phyloP scores from a whole-genome alignment of 2,113 vertebrate genomes.

The Haemorhous mexicanus region DNA sequence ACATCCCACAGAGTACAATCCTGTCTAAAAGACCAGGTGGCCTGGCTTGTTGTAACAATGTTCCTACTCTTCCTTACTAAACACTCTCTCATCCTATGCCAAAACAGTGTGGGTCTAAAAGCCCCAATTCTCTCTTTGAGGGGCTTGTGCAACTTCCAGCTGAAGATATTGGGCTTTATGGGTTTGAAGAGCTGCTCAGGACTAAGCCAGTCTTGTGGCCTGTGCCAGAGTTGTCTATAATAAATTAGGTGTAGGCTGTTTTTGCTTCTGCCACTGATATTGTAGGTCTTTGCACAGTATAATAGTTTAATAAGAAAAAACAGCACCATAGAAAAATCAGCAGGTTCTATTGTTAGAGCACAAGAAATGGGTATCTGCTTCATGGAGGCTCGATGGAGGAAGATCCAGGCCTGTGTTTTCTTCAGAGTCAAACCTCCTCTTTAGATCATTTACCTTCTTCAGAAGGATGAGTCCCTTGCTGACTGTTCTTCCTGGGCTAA shows the following conservation, averaged over 20 bases:
- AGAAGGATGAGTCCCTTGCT: neutral
- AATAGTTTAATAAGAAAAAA: neutral
- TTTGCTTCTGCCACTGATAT: neutral
- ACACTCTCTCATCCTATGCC: neutral
- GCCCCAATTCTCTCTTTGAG: fast-evolving
- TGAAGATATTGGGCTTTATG: neutral
- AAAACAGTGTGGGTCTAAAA: neutral
- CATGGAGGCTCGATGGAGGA: fast-evolving
- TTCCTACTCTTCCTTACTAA: neutral
- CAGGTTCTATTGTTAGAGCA: neutral
- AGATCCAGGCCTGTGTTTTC: neutral
- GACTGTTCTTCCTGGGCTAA: neutral
- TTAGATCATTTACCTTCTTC: neutral
- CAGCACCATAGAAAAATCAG: neutral
- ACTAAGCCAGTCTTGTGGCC: neutral
- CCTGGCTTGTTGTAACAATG: neutral
- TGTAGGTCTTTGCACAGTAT: neutral
- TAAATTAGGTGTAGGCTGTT: neutral
- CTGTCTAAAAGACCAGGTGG: neutral
- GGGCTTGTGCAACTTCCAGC: neutral
- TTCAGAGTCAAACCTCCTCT: neutral
- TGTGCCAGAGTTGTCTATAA: neutral
- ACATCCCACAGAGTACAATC: neutral
- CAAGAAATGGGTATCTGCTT: neutral
- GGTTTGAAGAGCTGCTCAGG: neutral